Evolutionary conservation across 2,888 invertebrate genomes (phyloP).

Genomic region (Leistus spinibarbis): DNA sequence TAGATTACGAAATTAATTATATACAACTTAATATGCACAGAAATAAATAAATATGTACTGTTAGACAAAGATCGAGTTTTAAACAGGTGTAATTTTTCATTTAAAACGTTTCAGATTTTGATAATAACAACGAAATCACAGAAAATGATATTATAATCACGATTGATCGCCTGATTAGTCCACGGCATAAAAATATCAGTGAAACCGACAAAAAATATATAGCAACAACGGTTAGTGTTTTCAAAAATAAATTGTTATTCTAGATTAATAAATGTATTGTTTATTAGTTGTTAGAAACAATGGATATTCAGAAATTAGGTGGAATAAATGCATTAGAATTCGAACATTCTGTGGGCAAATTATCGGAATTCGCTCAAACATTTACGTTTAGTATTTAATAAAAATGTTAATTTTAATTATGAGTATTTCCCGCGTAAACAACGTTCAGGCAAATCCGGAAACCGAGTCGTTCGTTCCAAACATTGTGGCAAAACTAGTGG

Average conservation of each 20-base stretch:
- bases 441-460: conserved; percentile 63
- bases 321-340: conserved; percentile 67
- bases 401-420: conserved; percentile 52
- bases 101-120: conserved; percentile 69
- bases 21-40: too few species aligned
- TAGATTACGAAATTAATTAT: too few species aligned
- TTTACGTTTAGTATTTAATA: conserved; percentile 17
- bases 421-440: conserved; percentile 64
- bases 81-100: too few species aligned
- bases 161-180: conserved; percentile 59
- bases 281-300: conserved; percentile 67
- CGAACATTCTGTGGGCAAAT: conserved; percentile 64
- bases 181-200: conserved; percentile 54
- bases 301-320: conserved; percentile 64
- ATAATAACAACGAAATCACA: conserved; percentile 67
- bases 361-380: conserved; percentile 62
- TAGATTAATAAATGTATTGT: conserved; percentile 22
- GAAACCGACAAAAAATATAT: conserved; percentile 60
- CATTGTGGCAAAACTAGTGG: conserved; percentile 63
- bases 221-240: conserved; percentile 61
- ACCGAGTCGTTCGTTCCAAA: conserved; percentile 59
- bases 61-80: too few species aligned
- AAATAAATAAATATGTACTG: too few species aligned
- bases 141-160: conserved; percentile 62
- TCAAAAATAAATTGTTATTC: neutral